These are phyloP conservation scores for Lagopus muta DNA, from an alignment of 2,113 vertebrate species.

Conservation along the genomic window DNA sequence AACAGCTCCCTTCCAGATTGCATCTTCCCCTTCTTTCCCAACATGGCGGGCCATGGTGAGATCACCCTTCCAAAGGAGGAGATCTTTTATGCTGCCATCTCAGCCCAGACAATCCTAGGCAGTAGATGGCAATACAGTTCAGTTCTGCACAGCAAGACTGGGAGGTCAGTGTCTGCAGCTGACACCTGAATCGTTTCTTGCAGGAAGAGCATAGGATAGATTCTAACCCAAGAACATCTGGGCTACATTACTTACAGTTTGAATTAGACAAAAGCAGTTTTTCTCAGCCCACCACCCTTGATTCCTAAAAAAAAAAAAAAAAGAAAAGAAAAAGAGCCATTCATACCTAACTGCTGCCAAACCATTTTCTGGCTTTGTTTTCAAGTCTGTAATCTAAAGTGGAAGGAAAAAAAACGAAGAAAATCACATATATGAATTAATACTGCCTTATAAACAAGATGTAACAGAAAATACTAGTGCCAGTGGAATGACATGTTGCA, in stretches of 20 bases:
- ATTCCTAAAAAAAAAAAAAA: background rate
- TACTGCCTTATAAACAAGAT: background rate
- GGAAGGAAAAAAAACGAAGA: constrained; percentile 8
- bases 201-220: background rate
- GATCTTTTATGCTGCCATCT: background rate
- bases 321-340: background rate
- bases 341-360: constrained; percentile 85
- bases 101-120: background rate
- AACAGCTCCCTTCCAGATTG: background rate
- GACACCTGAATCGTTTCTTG: background rate
- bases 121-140: background rate
- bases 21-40: background rate
- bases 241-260: background rate
- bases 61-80: background rate
- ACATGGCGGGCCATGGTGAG: background rate
- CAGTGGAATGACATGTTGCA: background rate
- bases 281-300: background rate
- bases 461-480: background rate
- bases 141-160: background rate
- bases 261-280: constrained; percentile 12
- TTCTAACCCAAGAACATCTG: constrained; percentile 17
- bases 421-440: constrained; percentile 39
- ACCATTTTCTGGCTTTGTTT: constrained; percentile 81
- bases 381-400: constrained; percentile 82
- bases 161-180: constrained; percentile 10